Evolutionary conservation across 2,888 invertebrate genomes (phyloP).

Genomic region (Drosophila austrosaltans): DNA sequence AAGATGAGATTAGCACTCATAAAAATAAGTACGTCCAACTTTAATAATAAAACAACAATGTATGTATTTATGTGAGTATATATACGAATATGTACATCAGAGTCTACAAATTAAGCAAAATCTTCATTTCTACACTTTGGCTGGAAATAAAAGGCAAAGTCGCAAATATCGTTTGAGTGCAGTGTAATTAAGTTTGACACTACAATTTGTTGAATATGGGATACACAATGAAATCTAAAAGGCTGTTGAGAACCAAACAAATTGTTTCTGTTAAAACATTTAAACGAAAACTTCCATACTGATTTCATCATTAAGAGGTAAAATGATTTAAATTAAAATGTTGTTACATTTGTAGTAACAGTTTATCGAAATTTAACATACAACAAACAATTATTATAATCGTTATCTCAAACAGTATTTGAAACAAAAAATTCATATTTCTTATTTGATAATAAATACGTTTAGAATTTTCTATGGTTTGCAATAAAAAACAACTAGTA

Average conservation of each 20-base stretch:
- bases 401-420: no score
- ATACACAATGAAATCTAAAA: background rate
- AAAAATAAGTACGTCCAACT: constrained; percentile 15
- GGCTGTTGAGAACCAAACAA: background rate
- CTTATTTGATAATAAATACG: background rate
- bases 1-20: constrained; percentile 17
- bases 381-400: no score
- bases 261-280: background rate
- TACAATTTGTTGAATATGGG: background rate
- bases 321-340: background rate
- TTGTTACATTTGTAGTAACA: background rate
- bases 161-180: background rate
- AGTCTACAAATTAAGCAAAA: background rate
- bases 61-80: constrained; percentile 6
- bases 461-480: background rate
- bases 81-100: constrained; percentile 14
- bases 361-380: no score
- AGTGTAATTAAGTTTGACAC: background rate
- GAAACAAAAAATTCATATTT: background rate
- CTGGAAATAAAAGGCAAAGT: background rate
- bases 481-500: no score
- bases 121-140: background rate
- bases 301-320: background rate
- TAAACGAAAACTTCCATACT: background rate
- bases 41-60: constrained; percentile 14